Percentiles rank a stretch among this genome's conserved stretches.
These are phyloP conservation scores for Diprion similis DNA, from an alignment of 1,140 invertebrate species.

Conservation along the genomic window DNA sequence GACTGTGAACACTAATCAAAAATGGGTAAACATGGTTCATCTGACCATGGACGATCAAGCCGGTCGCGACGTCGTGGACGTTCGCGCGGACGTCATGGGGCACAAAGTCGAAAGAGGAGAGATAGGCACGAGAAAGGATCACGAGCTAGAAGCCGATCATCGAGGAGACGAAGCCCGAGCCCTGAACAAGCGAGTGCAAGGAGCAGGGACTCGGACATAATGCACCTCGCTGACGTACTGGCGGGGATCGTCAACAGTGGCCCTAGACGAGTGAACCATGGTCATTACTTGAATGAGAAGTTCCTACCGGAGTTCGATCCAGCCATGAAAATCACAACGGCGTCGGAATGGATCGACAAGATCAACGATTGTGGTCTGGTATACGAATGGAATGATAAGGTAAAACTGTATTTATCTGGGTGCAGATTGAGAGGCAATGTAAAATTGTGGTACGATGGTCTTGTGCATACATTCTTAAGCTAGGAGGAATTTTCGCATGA, in stretches of 20 bases:
- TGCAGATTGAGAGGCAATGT: constrained; percentile 22
- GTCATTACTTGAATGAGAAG: constrained; percentile 23
- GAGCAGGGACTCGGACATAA: constrained; percentile 13
- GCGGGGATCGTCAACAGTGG: neutral
- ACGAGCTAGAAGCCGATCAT: neutral
- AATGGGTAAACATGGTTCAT: constrained; percentile 3
- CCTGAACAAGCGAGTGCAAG: constrained; percentile 5
- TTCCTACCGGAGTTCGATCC: constrained; percentile 23
- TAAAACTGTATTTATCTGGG: constrained; percentile 16
- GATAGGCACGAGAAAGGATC: neutral
- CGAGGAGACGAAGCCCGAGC: neutral
- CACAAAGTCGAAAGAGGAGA: neutral
- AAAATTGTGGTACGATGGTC: constrained; percentile 20
- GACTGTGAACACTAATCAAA: neutral
- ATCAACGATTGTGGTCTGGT: constrained; percentile 16
- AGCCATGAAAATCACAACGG: neutral
- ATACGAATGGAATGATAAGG: constrained; percentile 21
- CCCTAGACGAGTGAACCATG: constrained; percentile 14
- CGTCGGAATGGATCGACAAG: constrained; percentile 15
- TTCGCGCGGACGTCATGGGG: constrained; percentile 5
- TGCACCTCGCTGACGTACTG: neutral
- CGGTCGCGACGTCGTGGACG: constrained; percentile 8
- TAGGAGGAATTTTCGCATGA: constrained; percentile 9
- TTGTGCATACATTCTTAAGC: neutral
- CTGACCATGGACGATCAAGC: constrained; percentile 2